Conservation (phyloP, 2,888 invertebrate species). For the Alentia gelatinosa region DNA sequence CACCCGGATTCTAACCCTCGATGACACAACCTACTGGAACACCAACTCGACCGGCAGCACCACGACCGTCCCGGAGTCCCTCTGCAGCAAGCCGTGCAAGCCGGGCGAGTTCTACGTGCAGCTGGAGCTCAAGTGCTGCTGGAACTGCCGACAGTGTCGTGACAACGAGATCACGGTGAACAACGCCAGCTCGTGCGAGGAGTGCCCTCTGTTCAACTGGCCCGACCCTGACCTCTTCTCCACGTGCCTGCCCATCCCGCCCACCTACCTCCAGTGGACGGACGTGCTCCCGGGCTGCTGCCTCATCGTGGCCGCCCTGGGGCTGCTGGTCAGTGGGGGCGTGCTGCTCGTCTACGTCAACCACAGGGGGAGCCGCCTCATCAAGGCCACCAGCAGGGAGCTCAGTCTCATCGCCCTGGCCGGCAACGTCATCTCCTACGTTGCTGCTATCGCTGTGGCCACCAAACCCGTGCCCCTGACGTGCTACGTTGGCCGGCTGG, state of each 20-base stretch:
- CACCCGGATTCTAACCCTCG: background rate
- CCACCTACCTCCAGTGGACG: slow-evolving; percentile 22
- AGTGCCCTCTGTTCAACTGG: slow-evolving; percentile 65
- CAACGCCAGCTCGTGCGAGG: slow-evolving; percentile 61
- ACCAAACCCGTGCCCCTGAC: slow-evolving; percentile 59
- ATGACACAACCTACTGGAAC: slow-evolving; percentile 39
- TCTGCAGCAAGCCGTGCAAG: slow-evolving; percentile 66
- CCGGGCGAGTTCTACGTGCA: slow-evolving; percentile 63
- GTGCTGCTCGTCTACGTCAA: slow-evolving; percentile 61
- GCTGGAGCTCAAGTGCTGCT: slow-evolving; percentile 67
- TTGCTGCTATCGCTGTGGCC: slow-evolving; percentile 61
- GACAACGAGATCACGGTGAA: slow-evolving; percentile 64
- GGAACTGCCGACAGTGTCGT: slow-evolving; percentile 67
- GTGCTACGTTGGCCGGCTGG: slow-evolving; percentile 64
- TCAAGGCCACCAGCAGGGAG: slow-evolving; percentile 67
- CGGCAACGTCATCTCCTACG: slow-evolving; percentile 65
- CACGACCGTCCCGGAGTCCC: slow-evolving; percentile 57
- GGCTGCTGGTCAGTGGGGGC: slow-evolving; percentile 51
- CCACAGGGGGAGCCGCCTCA: slow-evolving; percentile 64
- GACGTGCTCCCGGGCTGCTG: slow-evolving; percentile 49
- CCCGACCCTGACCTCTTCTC: slow-evolving; percentile 59
- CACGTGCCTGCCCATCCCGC: slow-evolving; percentile 41
- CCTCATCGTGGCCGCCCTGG: slow-evolving; percentile 52
- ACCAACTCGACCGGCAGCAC: slow-evolving; percentile 30
- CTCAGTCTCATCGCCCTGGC: slow-evolving; percentile 64